These are phyloP conservation scores for Aphrocallistes beatrix DNA, from an alignment of 37 sponge, comb jelly and placozoan genomes.

Conservation along the genomic window DNA sequence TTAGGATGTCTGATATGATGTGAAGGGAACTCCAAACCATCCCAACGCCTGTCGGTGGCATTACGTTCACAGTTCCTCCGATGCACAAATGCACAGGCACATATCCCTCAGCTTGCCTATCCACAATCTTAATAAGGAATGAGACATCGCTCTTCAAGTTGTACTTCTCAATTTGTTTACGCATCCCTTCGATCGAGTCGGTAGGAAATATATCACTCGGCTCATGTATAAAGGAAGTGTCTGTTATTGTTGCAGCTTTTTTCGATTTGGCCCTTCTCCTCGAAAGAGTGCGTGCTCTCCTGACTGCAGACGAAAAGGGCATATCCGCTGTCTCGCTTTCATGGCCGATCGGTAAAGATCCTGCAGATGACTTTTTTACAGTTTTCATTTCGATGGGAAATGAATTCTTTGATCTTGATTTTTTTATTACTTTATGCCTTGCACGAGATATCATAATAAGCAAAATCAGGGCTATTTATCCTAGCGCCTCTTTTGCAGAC, in stretches of 20 bases:
- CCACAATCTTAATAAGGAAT: not conserved
- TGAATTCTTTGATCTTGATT: not conserved
- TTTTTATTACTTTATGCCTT: not conserved
- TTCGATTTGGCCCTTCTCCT: not conserved
- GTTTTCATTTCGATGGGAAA: not conserved
- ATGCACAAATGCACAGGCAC: not conserved
- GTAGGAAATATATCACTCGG: not conserved
- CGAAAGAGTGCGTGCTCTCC: not conserved
- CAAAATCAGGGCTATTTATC: not conserved
- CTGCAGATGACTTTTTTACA: not conserved
- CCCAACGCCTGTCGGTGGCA: conserved; percentile 2
- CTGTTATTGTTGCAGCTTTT: not conserved
- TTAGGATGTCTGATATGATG: conserved; percentile 9
- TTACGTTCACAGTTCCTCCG: not conserved
- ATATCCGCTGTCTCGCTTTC: not conserved
- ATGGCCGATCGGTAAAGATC: not conserved
- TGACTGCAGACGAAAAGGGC: not conserved
- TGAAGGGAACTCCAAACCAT: conserved; percentile 6
- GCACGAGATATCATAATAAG: not conserved
- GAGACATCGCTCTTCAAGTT: not conserved
- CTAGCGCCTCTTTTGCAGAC: not conserved
- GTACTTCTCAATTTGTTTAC: not conserved
- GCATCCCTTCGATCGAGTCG: not conserved
- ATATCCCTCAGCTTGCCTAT: not conserved
- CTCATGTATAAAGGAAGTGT: not conserved